phyloP scores from a whole-genome alignment of 2,888 invertebrate species.

The Archips crataeganus region DNA sequence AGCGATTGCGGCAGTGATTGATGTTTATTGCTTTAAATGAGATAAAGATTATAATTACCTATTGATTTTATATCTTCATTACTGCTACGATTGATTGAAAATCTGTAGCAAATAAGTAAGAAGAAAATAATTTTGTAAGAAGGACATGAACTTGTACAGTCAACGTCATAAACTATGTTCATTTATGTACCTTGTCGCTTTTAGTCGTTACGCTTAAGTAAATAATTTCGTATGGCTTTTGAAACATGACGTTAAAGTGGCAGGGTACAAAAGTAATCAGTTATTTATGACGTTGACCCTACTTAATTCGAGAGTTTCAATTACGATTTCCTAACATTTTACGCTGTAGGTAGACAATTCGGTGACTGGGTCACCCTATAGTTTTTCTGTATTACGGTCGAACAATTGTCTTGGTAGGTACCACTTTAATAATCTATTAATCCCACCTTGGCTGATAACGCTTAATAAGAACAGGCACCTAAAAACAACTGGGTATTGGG shows the following conservation, averaged over 20 bases:
- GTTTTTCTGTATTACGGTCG: slow-evolving; percentile 11
- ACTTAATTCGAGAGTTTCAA: background rate
- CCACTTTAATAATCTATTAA: slow-evolving; percentile 11
- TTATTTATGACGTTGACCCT: too few species aligned
- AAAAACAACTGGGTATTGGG: background rate
- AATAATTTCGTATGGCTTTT: too few species aligned
- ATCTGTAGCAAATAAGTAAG: background rate
- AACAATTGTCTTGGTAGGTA: background rate
- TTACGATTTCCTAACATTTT: background rate
- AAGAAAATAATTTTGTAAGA: background rate
- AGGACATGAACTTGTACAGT: background rate
- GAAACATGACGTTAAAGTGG: too few species aligned
- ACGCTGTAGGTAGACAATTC: background rate
- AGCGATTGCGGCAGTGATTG: slow-evolving; percentile 36
- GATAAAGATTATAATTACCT: background rate
- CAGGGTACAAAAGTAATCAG: too few species aligned
- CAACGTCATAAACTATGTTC: too few species aligned
- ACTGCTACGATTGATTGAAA: background rate
- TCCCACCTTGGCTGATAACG: slow-evolving; percentile 7
- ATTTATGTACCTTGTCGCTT: too few species aligned
- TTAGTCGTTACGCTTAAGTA: too few species aligned
- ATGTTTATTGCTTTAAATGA: slow-evolving; percentile 25
- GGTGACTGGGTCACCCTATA: slow-evolving; percentile 17
- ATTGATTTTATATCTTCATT: slow-evolving; percentile 6
- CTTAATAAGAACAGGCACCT: slow-evolving; percentile 6